Conservation (phyloP, 2,797 vertebrate genomes). For the Sphenopsis melanotis region DNA sequence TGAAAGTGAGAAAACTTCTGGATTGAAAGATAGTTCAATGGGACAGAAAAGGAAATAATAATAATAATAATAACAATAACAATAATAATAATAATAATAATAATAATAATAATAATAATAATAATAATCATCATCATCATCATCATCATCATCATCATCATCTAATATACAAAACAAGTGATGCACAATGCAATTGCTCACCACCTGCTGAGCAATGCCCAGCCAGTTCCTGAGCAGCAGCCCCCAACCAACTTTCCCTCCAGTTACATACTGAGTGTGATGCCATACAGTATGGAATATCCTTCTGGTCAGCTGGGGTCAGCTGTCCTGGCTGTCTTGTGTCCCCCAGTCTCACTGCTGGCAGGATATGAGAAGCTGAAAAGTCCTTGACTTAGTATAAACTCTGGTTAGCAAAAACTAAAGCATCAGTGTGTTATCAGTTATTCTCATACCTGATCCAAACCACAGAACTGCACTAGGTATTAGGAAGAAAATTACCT, state of each 20-base stretch:
- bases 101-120: fast-evolving
- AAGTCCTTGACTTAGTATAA: background rate
- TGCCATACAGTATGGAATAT: background rate
- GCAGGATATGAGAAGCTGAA: background rate
- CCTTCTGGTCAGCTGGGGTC: background rate
- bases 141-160: no score
- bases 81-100: background rate
- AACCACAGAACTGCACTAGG: background rate
- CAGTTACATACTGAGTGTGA: background rate
- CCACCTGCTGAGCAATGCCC: fast-evolving
- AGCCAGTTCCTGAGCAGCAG: background rate
- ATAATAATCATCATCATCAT: no score
- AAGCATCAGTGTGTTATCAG: background rate
- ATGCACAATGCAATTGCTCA: background rate
- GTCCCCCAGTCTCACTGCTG: background rate
- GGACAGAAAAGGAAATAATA: background rate
- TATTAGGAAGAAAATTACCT: background rate
- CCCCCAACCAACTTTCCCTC: background rate
- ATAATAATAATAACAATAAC: fast-evolving
- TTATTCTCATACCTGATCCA: background rate
- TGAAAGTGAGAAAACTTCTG: background rate
- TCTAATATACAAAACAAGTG: background rate
- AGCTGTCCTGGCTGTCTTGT: background rate
- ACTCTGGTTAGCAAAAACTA: background rate
- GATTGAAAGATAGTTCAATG: background rate